Evolutionary conservation across 2,797 vertebrate species (phyloP).

Genomic region (Oreochromis mossambicus): DNA sequence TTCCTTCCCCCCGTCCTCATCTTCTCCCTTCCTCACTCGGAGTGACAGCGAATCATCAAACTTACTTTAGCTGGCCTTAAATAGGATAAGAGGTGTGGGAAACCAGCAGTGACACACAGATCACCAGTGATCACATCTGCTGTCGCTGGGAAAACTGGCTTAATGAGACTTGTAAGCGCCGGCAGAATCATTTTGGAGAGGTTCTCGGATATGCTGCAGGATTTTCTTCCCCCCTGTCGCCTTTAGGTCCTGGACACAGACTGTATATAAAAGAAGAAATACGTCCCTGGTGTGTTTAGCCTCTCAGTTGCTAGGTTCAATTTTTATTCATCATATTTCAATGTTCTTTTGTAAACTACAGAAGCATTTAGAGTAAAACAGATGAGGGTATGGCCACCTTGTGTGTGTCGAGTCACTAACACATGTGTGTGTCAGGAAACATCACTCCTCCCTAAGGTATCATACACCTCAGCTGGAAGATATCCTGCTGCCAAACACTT

Average conservation of each 20-base stretch:
- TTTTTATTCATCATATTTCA: not conserved
- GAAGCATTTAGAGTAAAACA: not conserved
- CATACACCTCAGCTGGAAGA: not conserved
- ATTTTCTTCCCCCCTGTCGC: not conserved
- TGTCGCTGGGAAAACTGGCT: not conserved
- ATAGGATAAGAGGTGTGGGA: constrained; percentile 1
- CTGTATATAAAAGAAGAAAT: not conserved
- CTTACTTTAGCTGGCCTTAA: constrained; percentile 22
- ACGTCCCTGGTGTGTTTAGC: not conserved
- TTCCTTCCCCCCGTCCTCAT: not conserved
- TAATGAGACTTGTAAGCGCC: not conserved
- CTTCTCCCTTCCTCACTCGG: not conserved
- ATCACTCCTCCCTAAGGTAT: not conserved
- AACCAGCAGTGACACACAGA: not conserved
- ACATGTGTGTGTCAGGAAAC: not conserved
- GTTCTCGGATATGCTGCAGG: not conserved
- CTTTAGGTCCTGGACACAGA: not conserved
- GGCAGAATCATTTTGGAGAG: not conserved
- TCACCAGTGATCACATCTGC: not conserved
- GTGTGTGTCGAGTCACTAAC: not conserved
- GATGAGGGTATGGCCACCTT: not conserved
- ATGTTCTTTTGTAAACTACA: not conserved
- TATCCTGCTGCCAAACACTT: not conserved
- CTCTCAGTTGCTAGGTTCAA: not conserved
- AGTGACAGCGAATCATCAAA: constrained; percentile 31